Evolutionary conservation across 1,140 invertebrate genomes (phyloP), one percentile per base, ranked within the genome.

Genomic region (Argopecten irradians): DNA sequence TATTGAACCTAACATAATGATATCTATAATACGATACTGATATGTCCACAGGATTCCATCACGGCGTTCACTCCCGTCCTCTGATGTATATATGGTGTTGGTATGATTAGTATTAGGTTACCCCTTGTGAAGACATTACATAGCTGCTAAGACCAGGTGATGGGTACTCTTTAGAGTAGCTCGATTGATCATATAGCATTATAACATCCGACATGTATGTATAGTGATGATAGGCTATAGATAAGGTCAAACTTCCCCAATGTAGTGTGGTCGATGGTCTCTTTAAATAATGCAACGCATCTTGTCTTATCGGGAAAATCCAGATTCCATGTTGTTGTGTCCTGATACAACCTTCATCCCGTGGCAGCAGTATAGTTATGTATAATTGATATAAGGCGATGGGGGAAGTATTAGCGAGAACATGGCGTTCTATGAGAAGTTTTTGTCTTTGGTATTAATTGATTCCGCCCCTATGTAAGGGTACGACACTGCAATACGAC

Each of bases 391-490:
- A 71, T 71, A 3, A 11, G 55, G n/a, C 22, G 1, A 71, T 71
- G 55, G 28, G 55, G 55, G n/a, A n/a, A 71, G 22, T 5, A 22
- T 28, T 71, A 22, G 5, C 55, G 55, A 16, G 16, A 46, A 71
- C 55, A 7, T 71, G 55, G 8, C 55, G 5, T 71, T 8, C 22
- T n/a, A n/a, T n/a, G n/a, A n/a, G 55, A 0, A 28, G 22, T 5
- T n/a, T 71, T 71, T 71, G n/a, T n/a, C n/a, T 71, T 71, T 71
- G 5, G 55, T 71, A n/a, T 71, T 71, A 71, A 71, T 71, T 71
- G 55, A 71, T 71, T 71, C n/a, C 8, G 55, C 55, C 55, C 55
- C 55, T 71, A 71, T 71, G 43, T 46, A 46, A 46, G 43, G 43
- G 43, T 46, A 46, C 43, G 55, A 71, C 55, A 71, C 55, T 11